These are phyloP conservation scores for Philonicus albiceps DNA, from an alignment of 2,888 invertebrate species.

Conservation along the genomic window DNA sequence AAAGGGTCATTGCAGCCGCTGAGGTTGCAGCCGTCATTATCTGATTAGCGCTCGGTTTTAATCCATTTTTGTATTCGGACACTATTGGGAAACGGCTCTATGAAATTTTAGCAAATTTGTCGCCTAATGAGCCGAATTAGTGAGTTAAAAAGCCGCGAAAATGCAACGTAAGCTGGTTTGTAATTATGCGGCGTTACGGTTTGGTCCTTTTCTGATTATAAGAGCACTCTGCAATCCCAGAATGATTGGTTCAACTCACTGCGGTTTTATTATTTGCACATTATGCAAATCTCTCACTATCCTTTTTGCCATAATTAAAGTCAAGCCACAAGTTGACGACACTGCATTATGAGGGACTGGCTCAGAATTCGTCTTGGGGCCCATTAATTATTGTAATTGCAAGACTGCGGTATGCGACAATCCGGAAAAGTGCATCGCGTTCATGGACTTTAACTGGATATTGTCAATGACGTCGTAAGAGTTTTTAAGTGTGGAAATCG, in stretches of 20 bases:
- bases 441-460: background rate
- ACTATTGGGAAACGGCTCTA: background rate
- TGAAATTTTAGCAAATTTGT: background rate
- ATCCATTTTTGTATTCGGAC: background rate
- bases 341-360: background rate
- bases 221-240: background rate
- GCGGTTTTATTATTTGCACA: background rate
- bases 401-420: background rate
- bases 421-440: background rate
- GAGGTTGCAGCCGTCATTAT: background rate
- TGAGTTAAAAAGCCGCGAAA: background rate
- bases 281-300: background rate
- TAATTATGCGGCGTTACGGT: background rate
- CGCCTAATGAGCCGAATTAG: background rate
- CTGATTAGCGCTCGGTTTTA: background rate
- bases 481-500: background rate
- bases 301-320: background rate
- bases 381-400: background rate
- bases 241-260: background rate
- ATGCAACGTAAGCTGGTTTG: background rate
- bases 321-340: background rate
- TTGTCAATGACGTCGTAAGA: background rate
- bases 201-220: background rate
- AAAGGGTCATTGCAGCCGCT: constrained; percentile 15
- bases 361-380: background rate